Conservation (phyloP, 2,797 vertebrate genomes). For the Neosilurus mollespiculum region DNA sequence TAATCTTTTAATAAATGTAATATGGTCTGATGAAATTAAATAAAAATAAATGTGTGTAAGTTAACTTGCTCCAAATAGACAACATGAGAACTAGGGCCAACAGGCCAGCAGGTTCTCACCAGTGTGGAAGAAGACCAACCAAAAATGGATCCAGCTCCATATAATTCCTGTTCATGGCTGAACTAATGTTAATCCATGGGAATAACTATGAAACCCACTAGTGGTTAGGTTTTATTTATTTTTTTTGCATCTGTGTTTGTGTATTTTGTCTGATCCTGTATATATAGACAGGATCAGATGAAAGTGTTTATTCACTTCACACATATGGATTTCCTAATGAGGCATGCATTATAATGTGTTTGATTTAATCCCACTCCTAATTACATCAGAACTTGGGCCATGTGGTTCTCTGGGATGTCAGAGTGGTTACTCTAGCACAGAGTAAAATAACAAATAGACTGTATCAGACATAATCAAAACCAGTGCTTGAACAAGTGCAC, state of each 20-base stretch:
- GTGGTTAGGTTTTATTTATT: neutral
- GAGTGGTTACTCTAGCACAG: constrained; percentile 59
- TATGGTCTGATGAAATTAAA: neutral
- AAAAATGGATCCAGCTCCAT: neutral
- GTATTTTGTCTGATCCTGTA: too few species aligned
- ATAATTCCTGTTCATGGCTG: neutral
- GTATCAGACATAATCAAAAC: constrained; percentile 63
- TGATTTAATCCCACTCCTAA: constrained; percentile 66
- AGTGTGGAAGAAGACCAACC: neutral
- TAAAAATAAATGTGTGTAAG: neutral
- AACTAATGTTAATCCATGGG: neutral
- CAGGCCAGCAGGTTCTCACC: neutral
- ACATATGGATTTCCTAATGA: constrained; percentile 21
- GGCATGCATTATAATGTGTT: constrained; percentile 41
- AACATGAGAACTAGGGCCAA: neutral
- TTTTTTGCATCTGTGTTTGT: neutral
- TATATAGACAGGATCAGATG: neutral
- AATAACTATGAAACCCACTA: neutral
- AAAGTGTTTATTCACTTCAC: neutral
- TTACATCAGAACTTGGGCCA: constrained; percentile 57
- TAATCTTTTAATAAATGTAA: constrained; percentile 23
- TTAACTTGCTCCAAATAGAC: neutral
- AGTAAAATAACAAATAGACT: constrained; percentile 66
- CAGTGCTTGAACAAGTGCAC: constrained; percentile 61
- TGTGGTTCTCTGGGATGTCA: constrained; percentile 65